phyloP scores from a whole-genome alignment of 2,888 invertebrate genomes.

The Drosophila tripunctata region DNA sequence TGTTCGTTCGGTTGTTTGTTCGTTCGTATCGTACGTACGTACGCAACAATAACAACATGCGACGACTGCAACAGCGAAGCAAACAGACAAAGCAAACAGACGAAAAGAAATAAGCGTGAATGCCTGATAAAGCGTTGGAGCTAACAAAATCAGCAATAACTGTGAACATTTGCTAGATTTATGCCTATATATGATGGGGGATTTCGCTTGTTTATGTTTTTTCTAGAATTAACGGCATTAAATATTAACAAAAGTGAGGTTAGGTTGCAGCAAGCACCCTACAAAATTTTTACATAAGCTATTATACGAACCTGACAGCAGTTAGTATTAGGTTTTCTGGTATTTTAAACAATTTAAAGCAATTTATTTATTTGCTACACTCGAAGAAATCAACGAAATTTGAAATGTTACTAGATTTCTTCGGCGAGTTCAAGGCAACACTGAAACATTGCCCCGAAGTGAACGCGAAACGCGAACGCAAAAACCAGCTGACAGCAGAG shows the following conservation, averaged over 20 bases:
- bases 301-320: conserved; percentile 24
- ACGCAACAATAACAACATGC: conserved; percentile 30
- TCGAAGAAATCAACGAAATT: conserved; percentile 59
- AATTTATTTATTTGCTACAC: conserved; percentile 24
- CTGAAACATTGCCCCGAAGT: conserved; percentile 69
- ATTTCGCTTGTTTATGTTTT: no score
- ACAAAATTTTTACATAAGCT: conserved; percentile 35
- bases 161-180: no score
- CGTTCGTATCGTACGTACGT: conserved; percentile 15
- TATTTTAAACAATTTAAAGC: background rate
- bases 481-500: conserved; percentile 64
- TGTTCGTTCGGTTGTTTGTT: conserved; percentile 12
- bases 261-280: conserved; percentile 30
- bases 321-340: no score
- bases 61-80: conserved; percentile 43
- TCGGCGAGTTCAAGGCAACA: conserved; percentile 63
- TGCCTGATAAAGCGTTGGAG: conserved; percentile 24
- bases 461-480: conserved; percentile 53
- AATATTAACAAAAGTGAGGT: conserved; percentile 48
- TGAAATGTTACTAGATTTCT: conserved; percentile 38
- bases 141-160: background rate
- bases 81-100: conserved; percentile 31
- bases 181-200: no score
- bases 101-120: conserved; percentile 42
- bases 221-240: no score